Evolutionary conservation across 2,113 vertebrate genomes (phyloP).

Genomic region (Tyto alba): DNA sequence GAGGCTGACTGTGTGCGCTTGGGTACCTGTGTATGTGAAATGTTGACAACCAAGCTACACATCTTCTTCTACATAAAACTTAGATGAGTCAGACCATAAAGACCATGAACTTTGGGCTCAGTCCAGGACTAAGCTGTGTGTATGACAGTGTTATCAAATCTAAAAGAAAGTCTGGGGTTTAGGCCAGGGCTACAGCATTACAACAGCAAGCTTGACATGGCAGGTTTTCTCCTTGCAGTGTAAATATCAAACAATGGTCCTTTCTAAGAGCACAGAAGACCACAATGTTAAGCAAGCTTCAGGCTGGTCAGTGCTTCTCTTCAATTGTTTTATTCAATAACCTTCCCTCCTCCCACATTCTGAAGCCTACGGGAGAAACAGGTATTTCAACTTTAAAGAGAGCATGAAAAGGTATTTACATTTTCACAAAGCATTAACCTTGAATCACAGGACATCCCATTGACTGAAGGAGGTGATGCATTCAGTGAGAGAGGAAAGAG

Average conservation of each 20-base stretch:
- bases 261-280: background rate
- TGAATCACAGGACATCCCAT: background rate
- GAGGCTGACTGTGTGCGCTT: background rate
- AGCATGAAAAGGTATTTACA: background rate
- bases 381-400: background rate
- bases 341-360: background rate
- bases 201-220: background rate
- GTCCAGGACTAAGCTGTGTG: background rate
- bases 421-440: background rate
- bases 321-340: background rate
- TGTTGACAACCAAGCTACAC: accelerated
- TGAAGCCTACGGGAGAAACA: background rate
- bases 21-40: background rate
- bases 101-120: background rate
- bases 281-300: background rate
- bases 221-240: background rate
- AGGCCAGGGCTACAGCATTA: background rate
- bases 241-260: background rate
- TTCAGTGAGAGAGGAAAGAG: background rate
- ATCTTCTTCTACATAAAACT: background rate
- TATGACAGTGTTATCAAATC: background rate
- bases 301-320: background rate
- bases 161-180: background rate
- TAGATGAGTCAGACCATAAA: no score
- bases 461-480: background rate